Base-by-base conservation (phyloP, 2,113 vertebrate species). In the Thunnus thynnus region DNA sequence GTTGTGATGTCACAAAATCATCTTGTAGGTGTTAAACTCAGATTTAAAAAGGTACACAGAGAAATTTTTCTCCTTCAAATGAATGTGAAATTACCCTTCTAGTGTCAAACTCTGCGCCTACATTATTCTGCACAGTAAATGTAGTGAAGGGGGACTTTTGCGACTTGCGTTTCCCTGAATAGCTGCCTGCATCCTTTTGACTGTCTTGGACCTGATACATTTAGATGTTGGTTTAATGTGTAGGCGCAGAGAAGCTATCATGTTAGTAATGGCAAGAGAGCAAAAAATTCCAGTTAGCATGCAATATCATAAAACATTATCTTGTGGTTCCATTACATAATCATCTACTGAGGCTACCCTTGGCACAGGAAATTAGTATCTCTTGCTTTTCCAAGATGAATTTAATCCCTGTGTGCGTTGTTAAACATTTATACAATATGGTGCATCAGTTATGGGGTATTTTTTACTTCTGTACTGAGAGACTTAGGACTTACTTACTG, bases 321-420 rank as follows among this genome's bases (percentile, higher is more conserved):
- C 17, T 70, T 65, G 47, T 69, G 62, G 44, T n/a, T 61, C 14
- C 17, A 60, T 62, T 77, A 80, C 58, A 81, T 54, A 80, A 76
- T 6, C 7, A 50, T 68, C 61, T 72, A 20, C 57, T 13, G 56
- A 80, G 67, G 57, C 36, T 47, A 36, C n/a, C 6, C 12, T 13
- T 41, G 55, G 50, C 69, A 22, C 67, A 75, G 48, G 17, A 63
- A 74, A 56, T 17, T 14, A 3, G n/a, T 47, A 41, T 80, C 18
- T 64, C 55, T 69, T 79, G 36, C 60, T 63, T 44, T 63, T 60
- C 22, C 9, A 58, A 17, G 10, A 65, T 54, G 13, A 55, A 78
- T 56, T 78, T 54, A 65, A 36, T 68, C 16, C 58, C 5, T 48
- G 14, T 48, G 65, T 30, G 57, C 52, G n/a, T 62, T 50, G n/a